Evolutionary conservation across 2,113 vertebrate genomes (phyloP).

Genomic region (Phylloscopus trochilus): DNA sequence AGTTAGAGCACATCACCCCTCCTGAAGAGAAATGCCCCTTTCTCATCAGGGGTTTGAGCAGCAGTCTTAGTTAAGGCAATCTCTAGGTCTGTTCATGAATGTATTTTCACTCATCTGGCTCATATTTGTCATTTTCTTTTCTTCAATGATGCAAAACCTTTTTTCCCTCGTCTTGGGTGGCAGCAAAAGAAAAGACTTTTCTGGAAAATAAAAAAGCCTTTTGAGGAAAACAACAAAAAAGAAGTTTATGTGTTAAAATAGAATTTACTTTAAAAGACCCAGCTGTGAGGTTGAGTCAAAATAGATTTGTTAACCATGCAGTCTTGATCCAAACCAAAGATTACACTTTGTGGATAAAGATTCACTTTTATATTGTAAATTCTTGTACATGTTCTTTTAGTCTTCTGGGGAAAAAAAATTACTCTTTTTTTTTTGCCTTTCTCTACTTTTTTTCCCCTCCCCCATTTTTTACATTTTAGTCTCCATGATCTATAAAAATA

Average conservation of each 20-base stretch:
- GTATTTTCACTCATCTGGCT: neutral
- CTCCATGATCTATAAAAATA: neutral
- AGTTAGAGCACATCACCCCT: neutral
- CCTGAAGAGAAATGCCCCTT: neutral
- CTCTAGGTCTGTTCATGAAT: neutral
- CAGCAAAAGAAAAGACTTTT: neutral
- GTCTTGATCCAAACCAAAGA: neutral
- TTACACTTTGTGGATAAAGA: neutral
- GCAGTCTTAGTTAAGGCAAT: neutral
- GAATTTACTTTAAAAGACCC: neutral
- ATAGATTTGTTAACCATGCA: neutral
- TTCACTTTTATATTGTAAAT: neutral
- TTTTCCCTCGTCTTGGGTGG: neutral
- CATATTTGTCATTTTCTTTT: neutral
- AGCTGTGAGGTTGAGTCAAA: neutral
- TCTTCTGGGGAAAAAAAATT: neutral
- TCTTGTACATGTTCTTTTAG: neutral
- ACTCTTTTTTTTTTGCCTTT: slow-evolving; percentile 5
- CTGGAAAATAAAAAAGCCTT: neutral
- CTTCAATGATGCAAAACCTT: neutral
- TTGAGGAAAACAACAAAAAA: neutral
- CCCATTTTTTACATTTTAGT: neutral
- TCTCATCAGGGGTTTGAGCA: neutral
- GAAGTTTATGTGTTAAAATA: neutral
- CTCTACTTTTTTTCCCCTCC: neutral